phyloP scores from a whole-genome alignment of 53 echinoderm and acorn worm species.

The Stichopus horrens region DNA sequence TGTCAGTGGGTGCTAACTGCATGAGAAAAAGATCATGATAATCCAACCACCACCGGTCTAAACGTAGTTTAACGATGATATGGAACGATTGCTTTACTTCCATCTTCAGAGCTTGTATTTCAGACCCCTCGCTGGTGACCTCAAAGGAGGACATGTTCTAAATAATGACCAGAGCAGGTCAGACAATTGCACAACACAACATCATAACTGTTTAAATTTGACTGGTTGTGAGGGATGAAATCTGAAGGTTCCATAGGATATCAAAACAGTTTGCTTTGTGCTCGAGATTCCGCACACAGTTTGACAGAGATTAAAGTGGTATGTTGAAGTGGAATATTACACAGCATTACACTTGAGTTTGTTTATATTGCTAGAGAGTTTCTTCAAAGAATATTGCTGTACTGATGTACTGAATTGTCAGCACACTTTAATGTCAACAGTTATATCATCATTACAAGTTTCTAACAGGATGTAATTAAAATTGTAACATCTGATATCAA shows the following conservation, averaged over 20 bases:
- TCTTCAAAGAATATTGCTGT: too few relatives aligned
- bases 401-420: too few relatives aligned
- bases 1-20: too few relatives aligned
- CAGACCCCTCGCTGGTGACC: conserved; percentile 18
- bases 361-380: too few relatives aligned
- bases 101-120: conserved; percentile 16
- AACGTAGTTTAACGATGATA: too few relatives aligned
- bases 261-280: conserved; percentile 18
- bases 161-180: not conserved
- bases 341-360: too few relatives aligned
- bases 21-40: too few relatives aligned
- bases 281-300: not conserved
- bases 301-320: not conserved
- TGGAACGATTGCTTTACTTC: not conserved
- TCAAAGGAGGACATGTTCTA: not conserved
- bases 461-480: too few relatives aligned
- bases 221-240: conserved; percentile 30
- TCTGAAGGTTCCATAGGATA: not conserved
- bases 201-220: not conserved
- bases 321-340: not conserved
- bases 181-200: conserved; percentile 15
- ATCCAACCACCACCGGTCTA: too few relatives aligned
- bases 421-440: too few relatives aligned
- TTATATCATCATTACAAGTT: too few relatives aligned
- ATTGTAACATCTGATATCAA: too few relatives aligned